Conservation (phyloP, 2,113 vertebrate genomes). For the Sylvia atricapilla region DNA sequence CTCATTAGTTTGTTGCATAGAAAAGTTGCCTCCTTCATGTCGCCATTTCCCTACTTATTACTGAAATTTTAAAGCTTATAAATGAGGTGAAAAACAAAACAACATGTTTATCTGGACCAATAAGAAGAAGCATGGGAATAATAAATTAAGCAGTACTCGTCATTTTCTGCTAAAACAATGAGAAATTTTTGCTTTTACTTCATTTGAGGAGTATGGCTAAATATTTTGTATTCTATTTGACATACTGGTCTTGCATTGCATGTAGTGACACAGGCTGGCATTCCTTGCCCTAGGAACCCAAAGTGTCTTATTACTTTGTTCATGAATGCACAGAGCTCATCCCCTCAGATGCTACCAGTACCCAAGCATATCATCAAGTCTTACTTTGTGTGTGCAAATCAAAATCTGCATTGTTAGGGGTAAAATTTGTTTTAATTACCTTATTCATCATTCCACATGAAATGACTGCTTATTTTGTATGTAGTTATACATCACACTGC, state of each 20-base stretch:
- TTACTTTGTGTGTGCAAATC: not conserved
- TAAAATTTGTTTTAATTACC: not conserved
- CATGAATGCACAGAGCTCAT: not conserved
- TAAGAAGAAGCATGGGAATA: not conserved
- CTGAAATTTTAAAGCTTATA: not conserved
- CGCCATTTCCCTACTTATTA: not conserved
- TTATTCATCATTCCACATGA: not conserved
- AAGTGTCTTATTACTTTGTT: not conserved
- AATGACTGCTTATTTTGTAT: not conserved
- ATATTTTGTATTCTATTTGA: not conserved
- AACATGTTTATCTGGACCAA: not conserved
- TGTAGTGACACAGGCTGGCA: no score
- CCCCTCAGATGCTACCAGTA: not conserved
- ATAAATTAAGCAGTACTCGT: not conserved
- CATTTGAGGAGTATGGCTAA: not conserved
- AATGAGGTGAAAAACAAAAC: not conserved
- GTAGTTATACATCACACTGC: no score
- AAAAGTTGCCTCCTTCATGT: not conserved
- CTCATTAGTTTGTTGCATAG: not conserved
- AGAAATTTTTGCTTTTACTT: not conserved
- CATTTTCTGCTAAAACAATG: not conserved
- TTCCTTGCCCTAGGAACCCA: not conserved
- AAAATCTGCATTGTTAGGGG: not conserved
- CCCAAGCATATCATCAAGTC: not conserved
- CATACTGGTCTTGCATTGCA: not conserved